Base-by-base conservation (phyloP, 2,113 vertebrate species). In the Archocentrus centrarchus region DNA sequence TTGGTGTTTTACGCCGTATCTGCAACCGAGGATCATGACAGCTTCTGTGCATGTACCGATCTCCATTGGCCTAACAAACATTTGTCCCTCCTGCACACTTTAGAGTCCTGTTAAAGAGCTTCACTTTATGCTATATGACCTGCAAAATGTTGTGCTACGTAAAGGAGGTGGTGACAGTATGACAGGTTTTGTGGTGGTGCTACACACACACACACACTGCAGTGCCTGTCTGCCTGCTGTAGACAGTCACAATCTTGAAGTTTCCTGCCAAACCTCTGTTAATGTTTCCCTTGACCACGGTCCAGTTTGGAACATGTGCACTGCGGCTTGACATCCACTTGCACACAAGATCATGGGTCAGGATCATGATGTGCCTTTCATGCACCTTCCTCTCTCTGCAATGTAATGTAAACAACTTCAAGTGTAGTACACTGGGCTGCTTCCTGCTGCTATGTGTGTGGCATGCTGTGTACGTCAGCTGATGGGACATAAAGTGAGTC, bases 361-460 rank as follows among this genome's bases (percentile, higher is more conserved):
- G 82, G 84, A 91, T 90, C 86, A 84, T 83, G 85, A 92, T 92
- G 89, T 88, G 88, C 77, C 77, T 93, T 86, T 77, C 66, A 58
- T 93, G 90, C 87, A 93, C 92, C 86, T 94, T 94, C 91, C 91
- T 90, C 92, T 86, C 79, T 58, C 83, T 63, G 86, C 86, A 84
- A 83, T 85, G 79, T 86, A 89, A 80, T 88, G 77, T 93, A 93
- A 93, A 95, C 90, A 86, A 53, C 82, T 92, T 87, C 78, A 88
- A 94, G 93, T 93, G 92, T 92, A 91, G 93, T 85, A 86, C 90
- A 93, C 91, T 83, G 87, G 50, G 79, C 86, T 75, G 92, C 89
- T 95, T 95, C 94, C 94, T 94, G 91, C 88, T 82, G 89, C 93
- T 85, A 83, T 91, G 93, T 94, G 94, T 93, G 92, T 95, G 94